Conservation (phyloP, 2,888 invertebrate species). For the Eudemis profundana region DNA sequence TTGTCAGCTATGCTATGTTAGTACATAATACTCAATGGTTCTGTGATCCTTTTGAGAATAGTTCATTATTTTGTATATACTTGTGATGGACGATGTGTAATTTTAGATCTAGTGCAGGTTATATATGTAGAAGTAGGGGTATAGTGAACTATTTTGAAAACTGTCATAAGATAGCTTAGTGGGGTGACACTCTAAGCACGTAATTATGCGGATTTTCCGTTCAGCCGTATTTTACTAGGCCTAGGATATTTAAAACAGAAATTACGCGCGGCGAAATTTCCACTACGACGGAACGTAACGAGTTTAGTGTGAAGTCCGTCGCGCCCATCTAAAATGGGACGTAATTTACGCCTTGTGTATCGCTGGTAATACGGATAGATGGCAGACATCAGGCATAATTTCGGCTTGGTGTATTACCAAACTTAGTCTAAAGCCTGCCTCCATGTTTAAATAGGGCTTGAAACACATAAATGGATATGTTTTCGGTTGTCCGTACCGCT, state of each 20-base stretch:
- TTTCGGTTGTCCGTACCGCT: conserved; percentile 59
- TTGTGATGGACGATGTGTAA: conserved; percentile 37
- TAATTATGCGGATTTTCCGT: too few species aligned
- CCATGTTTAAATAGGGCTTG: background rate
- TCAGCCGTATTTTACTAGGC: too few species aligned
- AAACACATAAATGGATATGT: conserved; percentile 24
- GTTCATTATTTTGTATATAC: conserved; percentile 42
- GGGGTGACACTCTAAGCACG: too few species aligned
- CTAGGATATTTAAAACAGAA: too few species aligned
- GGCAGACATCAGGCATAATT: too few species aligned
- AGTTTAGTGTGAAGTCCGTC: too few species aligned
- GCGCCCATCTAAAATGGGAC: too few species aligned
- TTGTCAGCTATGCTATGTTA: background rate
- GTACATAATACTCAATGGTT: conserved; percentile 5
- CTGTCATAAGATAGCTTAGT: conserved; percentile 39
- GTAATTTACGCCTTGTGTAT: too few species aligned
- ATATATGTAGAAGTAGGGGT: conserved; percentile 51
- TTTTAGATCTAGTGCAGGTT: conserved; percentile 48
- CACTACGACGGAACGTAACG: too few species aligned
- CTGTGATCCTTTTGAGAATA: conserved; percentile 39
- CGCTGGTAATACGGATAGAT: too few species aligned
- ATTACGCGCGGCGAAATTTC: too few species aligned
- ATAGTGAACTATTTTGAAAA: conserved; percentile 51
- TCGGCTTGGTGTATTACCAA: too few species aligned
- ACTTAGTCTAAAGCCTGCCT: background rate